Evolutionary conservation across 2,888 invertebrate genomes (phyloP), one percentile per base, ranked within the genome.

Genomic region (Bellardia bayeri): DNA sequence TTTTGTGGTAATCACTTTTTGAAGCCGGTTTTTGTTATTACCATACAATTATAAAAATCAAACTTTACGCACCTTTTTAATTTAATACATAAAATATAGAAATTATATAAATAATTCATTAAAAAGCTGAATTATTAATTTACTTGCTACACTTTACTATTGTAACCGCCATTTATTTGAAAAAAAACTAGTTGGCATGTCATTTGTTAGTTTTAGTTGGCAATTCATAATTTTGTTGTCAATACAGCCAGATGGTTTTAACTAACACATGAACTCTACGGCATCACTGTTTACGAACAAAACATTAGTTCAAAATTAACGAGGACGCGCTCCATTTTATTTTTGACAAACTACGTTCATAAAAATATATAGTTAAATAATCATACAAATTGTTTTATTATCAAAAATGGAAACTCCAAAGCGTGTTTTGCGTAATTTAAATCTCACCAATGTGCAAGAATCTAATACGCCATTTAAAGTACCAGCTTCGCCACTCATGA

Each of bases 401-500:
- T n/a, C n/a, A n/a, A 23, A 51, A 30, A 87, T 87, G 87, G 84
- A 87, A 40, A 81, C 84, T 11, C 87, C 83, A 14, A 81, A 81
- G 63, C 76, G 76, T 11, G 23, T 63, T 45, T 14, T 87, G 4
- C 75, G 79, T n/a, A 87, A 78, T 63, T 61, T 69, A n/a, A 61
- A 66, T 0, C 64, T 61, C 2, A 14, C 7, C 14, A 83, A 75
- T 66, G 71, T 51, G 5, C 69, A 74, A 30, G 61, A 66, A 2
- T 1, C 16, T 0, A 90, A 91, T 45, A 93, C 93, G 1, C 93
- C 93, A 6, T 80, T 93, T n/a, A 89, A 90, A 88, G 96, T 97
- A 90, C 97, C 97, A 8, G 95, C 96, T 13, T 96, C 97, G 0
- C 97, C 97, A 1, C 95, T 95, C 92, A 93, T 97, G 88, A 95